These are phyloP conservation scores for Vannuccia rotundouncinata DNA, from an alignment of 2,888 invertebrate genomes.

Conservation along the genomic window DNA sequence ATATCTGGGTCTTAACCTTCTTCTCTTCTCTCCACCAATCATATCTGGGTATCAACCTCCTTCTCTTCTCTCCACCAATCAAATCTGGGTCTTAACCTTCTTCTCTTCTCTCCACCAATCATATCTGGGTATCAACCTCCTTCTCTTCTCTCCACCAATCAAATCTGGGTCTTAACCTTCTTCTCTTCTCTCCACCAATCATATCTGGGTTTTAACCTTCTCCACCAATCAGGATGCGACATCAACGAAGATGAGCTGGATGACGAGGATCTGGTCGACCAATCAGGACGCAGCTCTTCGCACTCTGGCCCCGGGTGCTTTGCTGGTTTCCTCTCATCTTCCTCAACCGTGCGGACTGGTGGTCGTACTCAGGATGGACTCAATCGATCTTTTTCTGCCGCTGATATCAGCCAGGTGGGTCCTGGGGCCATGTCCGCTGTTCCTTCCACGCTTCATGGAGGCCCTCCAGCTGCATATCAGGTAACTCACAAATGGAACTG, in stretches of 20 bases:
- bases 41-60: too few species aligned
- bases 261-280: background rate
- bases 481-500: too few species aligned
- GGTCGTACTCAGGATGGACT: background rate
- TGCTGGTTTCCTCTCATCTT: background rate
- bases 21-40: too few species aligned
- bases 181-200: too few species aligned
- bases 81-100: too few species aligned
- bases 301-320: background rate
- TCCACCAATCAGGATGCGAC: background rate
- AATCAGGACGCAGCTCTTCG: background rate
- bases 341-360: background rate
- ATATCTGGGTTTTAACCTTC: too few species aligned
- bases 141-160: too few species aligned
- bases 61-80: too few species aligned
- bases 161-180: too few species aligned
- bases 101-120: too few species aligned
- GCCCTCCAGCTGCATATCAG: background rate
- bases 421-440: constrained; percentile 28
- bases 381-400: constrained; percentile 1
- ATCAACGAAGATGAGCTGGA: background rate
- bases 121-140: too few species aligned
- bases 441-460: background rate
- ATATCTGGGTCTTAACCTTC: too few species aligned
- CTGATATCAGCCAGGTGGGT: constrained; percentile 31